Conservation (phyloP, 2,797 vertebrate species). For the Aphelocoma californica region DNA sequence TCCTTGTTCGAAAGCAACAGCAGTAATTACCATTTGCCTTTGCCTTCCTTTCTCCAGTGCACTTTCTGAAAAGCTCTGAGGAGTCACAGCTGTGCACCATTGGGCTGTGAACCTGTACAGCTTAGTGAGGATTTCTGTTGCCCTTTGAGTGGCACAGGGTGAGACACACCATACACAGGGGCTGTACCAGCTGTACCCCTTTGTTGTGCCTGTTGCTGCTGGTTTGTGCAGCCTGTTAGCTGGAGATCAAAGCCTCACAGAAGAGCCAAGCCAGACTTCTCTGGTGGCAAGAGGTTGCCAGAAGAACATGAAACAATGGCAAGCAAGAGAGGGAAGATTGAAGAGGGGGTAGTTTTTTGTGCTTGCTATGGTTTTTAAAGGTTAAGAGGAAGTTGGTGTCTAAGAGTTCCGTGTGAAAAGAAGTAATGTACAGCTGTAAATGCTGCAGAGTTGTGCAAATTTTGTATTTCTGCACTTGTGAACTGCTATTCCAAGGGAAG, state of each 20-base stretch:
- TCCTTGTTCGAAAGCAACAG: not conserved
- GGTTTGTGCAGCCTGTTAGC: not conserved
- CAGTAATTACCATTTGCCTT: not conserved
- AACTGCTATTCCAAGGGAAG: not conserved
- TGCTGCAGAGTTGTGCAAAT: not conserved
- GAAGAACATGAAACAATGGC: not conserved
- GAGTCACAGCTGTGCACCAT: not conserved
- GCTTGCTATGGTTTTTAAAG: not conserved
- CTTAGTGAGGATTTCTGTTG: not conserved
- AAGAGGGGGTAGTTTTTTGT: not conserved
- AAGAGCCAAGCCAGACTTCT: not conserved
- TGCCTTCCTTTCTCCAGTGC: not conserved
- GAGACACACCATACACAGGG: not conserved
- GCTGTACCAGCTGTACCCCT: not conserved
- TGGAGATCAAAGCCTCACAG: not conserved
- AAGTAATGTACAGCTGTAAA: not conserved
- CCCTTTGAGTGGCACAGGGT: not conserved
- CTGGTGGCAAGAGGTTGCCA: not conserved
- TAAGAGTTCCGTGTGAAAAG: not conserved
- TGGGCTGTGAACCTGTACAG: not conserved
- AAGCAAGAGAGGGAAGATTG: not conserved
- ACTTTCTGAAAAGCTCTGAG: not conserved
- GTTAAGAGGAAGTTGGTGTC: not conserved
- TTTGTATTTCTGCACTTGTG: not conserved
- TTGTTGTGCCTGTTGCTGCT: not conserved